Conservation (phyloP, 1,140 invertebrate species). For the Trachymyrmex septentrionalis region DNA sequence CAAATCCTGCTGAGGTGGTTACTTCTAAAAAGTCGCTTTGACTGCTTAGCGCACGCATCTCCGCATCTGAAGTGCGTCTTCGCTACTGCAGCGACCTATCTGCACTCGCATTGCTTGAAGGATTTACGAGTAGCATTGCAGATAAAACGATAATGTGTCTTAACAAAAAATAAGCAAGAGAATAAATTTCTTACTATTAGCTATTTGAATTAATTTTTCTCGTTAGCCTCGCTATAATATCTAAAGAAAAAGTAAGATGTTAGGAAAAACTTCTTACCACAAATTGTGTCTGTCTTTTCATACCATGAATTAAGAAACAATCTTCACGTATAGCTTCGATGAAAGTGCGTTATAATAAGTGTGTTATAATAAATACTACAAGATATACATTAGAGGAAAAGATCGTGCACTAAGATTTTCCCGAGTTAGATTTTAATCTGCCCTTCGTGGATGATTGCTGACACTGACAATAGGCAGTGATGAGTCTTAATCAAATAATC, state of each 20-base stretch:
- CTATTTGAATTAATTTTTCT: not conserved
- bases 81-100: no score
- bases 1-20: no score
- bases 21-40: no score
- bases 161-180: not conserved
- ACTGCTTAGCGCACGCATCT: no score
- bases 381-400: not conserved
- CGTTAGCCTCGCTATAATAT: not conserved
- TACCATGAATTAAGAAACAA: not conserved
- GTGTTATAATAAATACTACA: not conserved
- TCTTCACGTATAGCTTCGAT: not conserved
- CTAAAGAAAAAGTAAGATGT: not conserved
- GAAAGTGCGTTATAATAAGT: not conserved
- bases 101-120: no score
- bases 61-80: no score
- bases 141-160: not conserved
- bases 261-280: not conserved
- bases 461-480: slow-evolving; percentile 46
- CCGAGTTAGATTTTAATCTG: slow-evolving; percentile 41
- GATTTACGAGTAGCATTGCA: not conserved
- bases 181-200: not conserved
- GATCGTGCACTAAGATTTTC: slow-evolving; percentile 38
- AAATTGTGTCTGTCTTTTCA: not conserved
- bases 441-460: slow-evolving; percentile 55
- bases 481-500: slow-evolving; percentile 43